A percentile compares a stretch with the other conserved stretches of the same genome.
phyloP scores from a whole-genome alignment of 2,888 invertebrate species.

The Orchesella flavescens region DNA sequence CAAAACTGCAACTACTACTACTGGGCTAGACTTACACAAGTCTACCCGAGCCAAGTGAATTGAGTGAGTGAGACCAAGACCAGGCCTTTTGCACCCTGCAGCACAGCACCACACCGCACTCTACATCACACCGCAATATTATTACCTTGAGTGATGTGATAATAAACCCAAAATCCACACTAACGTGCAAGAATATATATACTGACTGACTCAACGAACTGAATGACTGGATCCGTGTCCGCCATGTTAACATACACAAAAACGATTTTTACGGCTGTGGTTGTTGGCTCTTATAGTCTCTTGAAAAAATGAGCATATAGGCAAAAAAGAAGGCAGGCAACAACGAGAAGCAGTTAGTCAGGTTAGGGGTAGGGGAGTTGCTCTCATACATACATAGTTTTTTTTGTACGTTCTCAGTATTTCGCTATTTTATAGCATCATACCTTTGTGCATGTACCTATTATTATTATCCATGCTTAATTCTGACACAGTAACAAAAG shows the following conservation, averaged over 20 bases:
- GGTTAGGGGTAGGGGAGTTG: slow-evolving; percentile 2
- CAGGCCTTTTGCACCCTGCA: slow-evolving; percentile 27
- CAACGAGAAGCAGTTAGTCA: slow-evolving; percentile 4
- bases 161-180: slow-evolving; percentile 56
- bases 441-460: not conserved
- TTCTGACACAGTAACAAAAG: slow-evolving; percentile 24
- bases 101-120: slow-evolving; percentile 31
- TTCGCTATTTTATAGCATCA: slow-evolving; percentile 21
- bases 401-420: not conserved
- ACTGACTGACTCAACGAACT: slow-evolving; percentile 7
- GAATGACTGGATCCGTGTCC: slow-evolving; percentile 26
- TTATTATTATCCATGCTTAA: slow-evolving; percentile 26
- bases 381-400: not conserved
- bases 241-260: slow-evolving; percentile 51
- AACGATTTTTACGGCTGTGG: slow-evolving; percentile 31
- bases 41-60: not conserved
- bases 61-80: too few species aligned
- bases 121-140: slow-evolving; percentile 29
- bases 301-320: slow-evolving; percentile 6
- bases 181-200: slow-evolving; percentile 28
- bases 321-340: not conserved
- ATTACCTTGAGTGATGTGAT: slow-evolving; percentile 47
- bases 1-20: too few species aligned
- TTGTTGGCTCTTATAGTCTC: slow-evolving; percentile 30
- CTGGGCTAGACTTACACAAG: not conserved